Conservation (phyloP, 2,888 invertebrate genomes). For the Conchocele bisecta region DNA sequence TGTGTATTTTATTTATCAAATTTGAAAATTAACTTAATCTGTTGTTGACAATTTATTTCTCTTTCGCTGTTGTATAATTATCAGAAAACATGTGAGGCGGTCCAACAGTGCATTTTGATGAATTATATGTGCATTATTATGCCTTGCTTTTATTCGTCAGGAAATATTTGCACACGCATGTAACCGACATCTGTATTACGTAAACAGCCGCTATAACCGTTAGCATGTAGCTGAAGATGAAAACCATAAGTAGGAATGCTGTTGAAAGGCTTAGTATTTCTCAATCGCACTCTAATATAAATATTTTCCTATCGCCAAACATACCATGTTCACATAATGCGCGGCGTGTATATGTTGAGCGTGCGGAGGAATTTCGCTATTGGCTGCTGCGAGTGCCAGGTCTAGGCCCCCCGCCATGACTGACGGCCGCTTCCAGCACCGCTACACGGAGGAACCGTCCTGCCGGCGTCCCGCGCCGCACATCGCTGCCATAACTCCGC, state of each 20-base stretch:
- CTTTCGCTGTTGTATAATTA: too few relatives aligned
- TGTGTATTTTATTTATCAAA: too few relatives aligned
- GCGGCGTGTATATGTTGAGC: slow-evolving; percentile 20
- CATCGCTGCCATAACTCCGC: slow-evolving; percentile 43
- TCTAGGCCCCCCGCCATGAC: slow-evolving; percentile 46
- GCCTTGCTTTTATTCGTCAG: too few relatives aligned
- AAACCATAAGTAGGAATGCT: too few relatives aligned
- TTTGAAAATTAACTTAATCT: too few relatives aligned
- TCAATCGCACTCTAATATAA: slow-evolving; percentile 39
- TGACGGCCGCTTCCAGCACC: slow-evolving; percentile 43
- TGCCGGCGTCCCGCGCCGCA: slow-evolving; percentile 3
- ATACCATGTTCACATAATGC: slow-evolving; percentile 11
- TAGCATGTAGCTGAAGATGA: slow-evolving; percentile 15
- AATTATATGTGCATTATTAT: too few relatives aligned
- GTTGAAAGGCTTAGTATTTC: slow-evolving; percentile 18
- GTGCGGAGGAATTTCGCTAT: slow-evolving; percentile 47
- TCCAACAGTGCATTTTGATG: too few relatives aligned
- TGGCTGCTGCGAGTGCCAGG: slow-evolving; percentile 25
- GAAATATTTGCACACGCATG: too few relatives aligned
- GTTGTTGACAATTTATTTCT: too few relatives aligned
- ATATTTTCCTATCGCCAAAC: slow-evolving; percentile 40
- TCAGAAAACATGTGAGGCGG: too few relatives aligned
- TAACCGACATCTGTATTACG: not conserved
- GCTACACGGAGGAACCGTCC: slow-evolving; percentile 7
- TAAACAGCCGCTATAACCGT: not conserved